Evolutionary conservation across 1,140 invertebrate genomes (phyloP).

Genomic region (Anadara kagoshimensis): DNA sequence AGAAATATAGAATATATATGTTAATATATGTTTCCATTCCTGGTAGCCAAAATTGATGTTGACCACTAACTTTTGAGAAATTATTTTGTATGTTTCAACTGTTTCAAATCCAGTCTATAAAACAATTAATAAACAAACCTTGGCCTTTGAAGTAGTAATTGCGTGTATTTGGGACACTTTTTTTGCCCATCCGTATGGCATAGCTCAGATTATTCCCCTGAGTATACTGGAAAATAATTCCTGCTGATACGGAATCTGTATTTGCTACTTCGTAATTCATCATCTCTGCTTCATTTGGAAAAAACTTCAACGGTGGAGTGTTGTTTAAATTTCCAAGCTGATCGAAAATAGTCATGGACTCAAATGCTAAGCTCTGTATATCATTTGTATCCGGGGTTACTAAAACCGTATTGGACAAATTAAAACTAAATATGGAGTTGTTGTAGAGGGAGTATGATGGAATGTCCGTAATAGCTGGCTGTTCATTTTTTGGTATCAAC

Average conservation of each 20-base stretch:
- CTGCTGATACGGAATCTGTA: constrained; percentile 15
- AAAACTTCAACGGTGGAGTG: constrained; percentile 31
- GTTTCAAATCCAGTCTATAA: no score
- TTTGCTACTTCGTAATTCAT: constrained; percentile 11
- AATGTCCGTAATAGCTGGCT: constrained; percentile 38
- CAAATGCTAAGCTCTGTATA: constrained; percentile 37
- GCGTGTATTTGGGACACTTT: neutral
- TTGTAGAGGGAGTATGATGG: constrained; percentile 26
- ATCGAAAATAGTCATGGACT: constrained; percentile 30
- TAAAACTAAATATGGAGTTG: constrained; percentile 2
- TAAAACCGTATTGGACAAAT: constrained; percentile 21
- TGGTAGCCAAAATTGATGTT: no score
- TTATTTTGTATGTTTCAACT: no score
- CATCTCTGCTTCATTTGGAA: constrained; percentile 27
- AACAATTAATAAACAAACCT: no score
- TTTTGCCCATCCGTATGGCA: constrained; percentile 33
- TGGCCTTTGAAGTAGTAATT: no score
- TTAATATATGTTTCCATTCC: no score
- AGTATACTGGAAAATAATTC: constrained; percentile 43
- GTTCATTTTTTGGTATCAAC: constrained; percentile 32
- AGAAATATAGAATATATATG: no score
- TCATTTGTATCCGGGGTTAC: constrained; percentile 39
- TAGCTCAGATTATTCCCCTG: constrained; percentile 24
- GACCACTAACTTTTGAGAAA: no score
- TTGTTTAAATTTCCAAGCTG: constrained; percentile 2